Evolutionary conservation across 2,797 vertebrate genomes (phyloP).

Genomic region (Syndactyla subalaris): DNA sequence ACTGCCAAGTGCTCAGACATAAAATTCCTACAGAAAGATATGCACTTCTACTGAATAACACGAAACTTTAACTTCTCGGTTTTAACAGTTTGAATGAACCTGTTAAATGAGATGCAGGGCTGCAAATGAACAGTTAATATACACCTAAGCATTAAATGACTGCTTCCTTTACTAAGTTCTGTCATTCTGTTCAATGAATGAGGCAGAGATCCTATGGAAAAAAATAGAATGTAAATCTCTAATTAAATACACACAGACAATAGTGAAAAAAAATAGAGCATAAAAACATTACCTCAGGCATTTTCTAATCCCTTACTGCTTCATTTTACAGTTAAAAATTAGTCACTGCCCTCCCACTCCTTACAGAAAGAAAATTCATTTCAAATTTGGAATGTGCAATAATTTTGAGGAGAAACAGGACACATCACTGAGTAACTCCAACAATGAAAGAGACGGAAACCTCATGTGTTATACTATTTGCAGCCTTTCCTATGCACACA

Average conservation of each 20-base stretch:
- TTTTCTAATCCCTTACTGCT: background rate
- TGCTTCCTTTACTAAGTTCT: background rate
- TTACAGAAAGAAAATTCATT: background rate
- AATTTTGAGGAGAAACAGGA: slow-evolving; percentile 37
- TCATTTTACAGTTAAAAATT: slow-evolving; percentile 36
- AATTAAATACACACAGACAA: background rate
- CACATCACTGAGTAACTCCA: background rate
- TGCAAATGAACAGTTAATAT: background rate
- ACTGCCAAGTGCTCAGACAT: background rate
- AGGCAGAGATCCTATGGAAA: background rate
- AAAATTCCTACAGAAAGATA: background rate
- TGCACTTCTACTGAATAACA: background rate
- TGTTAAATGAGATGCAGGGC: background rate
- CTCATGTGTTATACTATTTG: background rate
- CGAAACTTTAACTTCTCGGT: background rate
- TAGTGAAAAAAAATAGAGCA: background rate
- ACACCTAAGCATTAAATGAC: background rate
- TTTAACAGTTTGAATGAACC: background rate
- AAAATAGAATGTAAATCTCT: background rate
- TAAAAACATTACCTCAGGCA: background rate
- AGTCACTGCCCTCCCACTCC: background rate
- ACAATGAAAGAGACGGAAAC: background rate
- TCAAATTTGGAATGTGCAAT: slow-evolving; percentile 9
- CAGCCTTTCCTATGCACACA: background rate
- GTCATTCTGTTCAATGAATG: background rate